Base-by-base conservation (phyloP, 1,140 invertebrate genomes). In the Adoxophyes honmai region DNA sequence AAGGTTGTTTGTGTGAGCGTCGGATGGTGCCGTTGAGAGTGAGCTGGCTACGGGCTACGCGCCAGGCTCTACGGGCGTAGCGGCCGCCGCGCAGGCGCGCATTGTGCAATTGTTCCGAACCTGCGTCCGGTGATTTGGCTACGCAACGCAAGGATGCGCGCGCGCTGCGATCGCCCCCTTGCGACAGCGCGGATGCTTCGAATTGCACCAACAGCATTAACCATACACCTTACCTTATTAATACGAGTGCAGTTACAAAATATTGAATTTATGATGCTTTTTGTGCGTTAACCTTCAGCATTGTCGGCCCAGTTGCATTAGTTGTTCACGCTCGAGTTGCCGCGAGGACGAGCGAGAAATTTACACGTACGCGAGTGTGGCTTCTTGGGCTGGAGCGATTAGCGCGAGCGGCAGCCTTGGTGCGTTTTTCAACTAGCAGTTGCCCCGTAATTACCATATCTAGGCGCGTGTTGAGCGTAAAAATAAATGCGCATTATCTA, bases 141-240 rank as follows among this genome's bases (percentile, higher is more conserved):
- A 70, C 83, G 80, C 81, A 81, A 82, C 65, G 65, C 73, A 75
- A 81, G 81, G 83, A 84, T 86, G 81, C 71, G 70, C 79, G 52
- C 59, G 59, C 64, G 66, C 21, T 64, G 63, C 68, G 73, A 72
- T 56, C 73, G 73, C 62, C 21, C 21, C 21, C 76, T 87, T 87
- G 75, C 84, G 84, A 81, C 79, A 87, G 71, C 78, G 76, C 80
- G 81, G 81, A 85, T 85, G 78, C 73, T 71, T 66, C 73, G 64
- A 61, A 73, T 87, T 83, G 78, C 79, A 74, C 71, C 55, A 64
- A 60, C 63, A 72, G 65, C 70, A 62, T 66, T 55, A 64, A 44
- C 64, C 57, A 60, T 67, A 68, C 69, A 71, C 58, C 55, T 64
- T 75, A 64, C 64, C 73, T 78, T 81, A 81, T 82, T 81, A 81